Base-by-base conservation (phyloP, 2,797 vertebrate genomes). In the Sitta carolinensis region DNA sequence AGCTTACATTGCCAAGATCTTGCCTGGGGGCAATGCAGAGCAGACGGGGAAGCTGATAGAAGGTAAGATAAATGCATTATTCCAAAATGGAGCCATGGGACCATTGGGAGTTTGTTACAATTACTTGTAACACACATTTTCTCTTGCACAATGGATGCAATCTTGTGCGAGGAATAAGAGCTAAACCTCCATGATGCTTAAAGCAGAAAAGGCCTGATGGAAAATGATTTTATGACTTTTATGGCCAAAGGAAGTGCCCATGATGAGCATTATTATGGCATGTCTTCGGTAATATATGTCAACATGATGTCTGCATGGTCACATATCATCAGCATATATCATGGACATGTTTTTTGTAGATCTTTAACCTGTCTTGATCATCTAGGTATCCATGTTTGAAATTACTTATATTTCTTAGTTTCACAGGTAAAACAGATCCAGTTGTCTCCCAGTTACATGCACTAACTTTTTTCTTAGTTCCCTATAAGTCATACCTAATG, bases 1-100 rank as follows among this genome's bases (percentile, higher is more conserved):
- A 97, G 99, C 99, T 61, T 99, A 99, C 88, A 98, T 99, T 87
- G 99, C 99, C 90, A 99, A 98, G 95, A 98, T 99, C 89, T 97
- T 99, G 93, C 98, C 99, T 8, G 99, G 99, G 16, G 98, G 99
- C 94, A 97, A 96, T n/a, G 99, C 98, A 34, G 99, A 99, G 92
- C 98, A 99, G 89, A 98, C 98, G 0, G 99, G 98, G 62, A 99
- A 98, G 96, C 97, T 99, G 63, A 89, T 98, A 36, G 99, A 99
- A 98, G 99, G 99, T 99, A 99, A 98, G 98, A 81, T 43, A 90
- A 93, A 64, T 42, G 8, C 30, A 51, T 89, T 51, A 48, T 62
- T 30, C 30, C 86, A 79, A 92, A 73, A 26, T 30, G 9, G 40
- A 94, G 38, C 17, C 21, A 25, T 3, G 1, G 29, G 4, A 66